phyloP scores from a whole-genome alignment of 2,797 vertebrate species.

The Molossus molossus region DNA sequence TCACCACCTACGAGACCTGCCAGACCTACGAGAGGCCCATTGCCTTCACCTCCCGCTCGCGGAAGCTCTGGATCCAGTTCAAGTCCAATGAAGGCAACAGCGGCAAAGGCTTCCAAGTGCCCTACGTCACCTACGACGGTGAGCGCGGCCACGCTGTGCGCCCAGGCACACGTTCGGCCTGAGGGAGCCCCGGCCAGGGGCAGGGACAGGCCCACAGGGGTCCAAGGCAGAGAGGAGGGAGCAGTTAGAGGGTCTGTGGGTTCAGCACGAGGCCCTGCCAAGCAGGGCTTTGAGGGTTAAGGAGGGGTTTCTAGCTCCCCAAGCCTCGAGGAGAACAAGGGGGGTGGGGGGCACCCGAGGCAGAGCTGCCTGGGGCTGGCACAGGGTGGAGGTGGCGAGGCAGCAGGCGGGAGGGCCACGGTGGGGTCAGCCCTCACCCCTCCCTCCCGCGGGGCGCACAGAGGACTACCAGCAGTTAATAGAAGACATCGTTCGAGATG shows the following conservation, averaged over 20 bases:
- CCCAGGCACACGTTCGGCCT: fast-evolving
- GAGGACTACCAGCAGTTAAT: constrained; percentile 99
- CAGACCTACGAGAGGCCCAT: constrained; percentile 98
- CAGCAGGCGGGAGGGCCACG: not conserved
- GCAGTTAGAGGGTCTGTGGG: fast-evolving
- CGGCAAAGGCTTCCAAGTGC: constrained; percentile 98
- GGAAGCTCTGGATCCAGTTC: constrained; percentile 99
- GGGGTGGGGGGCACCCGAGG: not conserved
- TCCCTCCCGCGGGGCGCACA: constrained; percentile 84
- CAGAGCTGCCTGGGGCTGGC: not conserved
- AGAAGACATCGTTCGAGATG: constrained; percentile 98
- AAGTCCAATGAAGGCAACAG: constrained; percentile 98
- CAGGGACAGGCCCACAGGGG: fast-evolving
- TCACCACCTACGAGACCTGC: constrained; percentile 98
- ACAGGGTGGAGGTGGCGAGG: not conserved
- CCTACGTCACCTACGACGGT: constrained; percentile 99
- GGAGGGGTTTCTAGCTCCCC: not conserved
- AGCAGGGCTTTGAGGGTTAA: not conserved
- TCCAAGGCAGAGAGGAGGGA: fast-evolving
- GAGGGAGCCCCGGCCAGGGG: too few relatives aligned
- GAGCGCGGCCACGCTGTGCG: constrained; percentile 18
- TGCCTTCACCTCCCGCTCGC: constrained; percentile 97
- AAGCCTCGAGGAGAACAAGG: not conserved
- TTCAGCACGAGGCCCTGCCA: not conserved
- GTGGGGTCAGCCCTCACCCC: not conserved